Evolutionary conservation across 2,888 invertebrate genomes (phyloP).

Genomic region (Harpalus rubripes): DNA sequence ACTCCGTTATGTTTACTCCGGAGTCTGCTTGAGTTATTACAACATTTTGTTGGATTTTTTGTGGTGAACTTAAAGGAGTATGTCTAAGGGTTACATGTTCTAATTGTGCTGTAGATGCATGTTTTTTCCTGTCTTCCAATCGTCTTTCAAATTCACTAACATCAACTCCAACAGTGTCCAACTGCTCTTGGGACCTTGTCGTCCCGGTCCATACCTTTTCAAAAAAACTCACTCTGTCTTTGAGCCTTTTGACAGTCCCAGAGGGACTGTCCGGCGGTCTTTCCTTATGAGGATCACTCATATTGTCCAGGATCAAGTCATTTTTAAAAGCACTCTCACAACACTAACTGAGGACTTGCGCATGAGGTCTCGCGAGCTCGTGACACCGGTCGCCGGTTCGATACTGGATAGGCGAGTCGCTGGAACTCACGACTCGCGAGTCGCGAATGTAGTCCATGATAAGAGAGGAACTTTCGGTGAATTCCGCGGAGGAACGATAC

Average conservation of each 20-base stretch:
- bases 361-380: slow-evolving; percentile 8
- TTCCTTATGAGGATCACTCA: slow-evolving; percentile 72
- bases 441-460: slow-evolving; percentile 38
- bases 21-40: slow-evolving; percentile 1
- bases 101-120: slow-evolving; percentile 77
- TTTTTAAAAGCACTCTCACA: slow-evolving; percentile 22
- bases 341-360: slow-evolving; percentile 33
- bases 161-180: slow-evolving; percentile 72
- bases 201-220: slow-evolving; percentile 87
- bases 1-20: slow-evolving; percentile 81
- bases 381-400: slow-evolving; percentile 71
- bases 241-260: slow-evolving; percentile 80
- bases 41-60: slow-evolving; percentile 69
- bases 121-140: slow-evolving; percentile 71
- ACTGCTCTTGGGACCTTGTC: slow-evolving; percentile 73
- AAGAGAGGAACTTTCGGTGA: slow-evolving; percentile 19
- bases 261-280: slow-evolving; percentile 74
- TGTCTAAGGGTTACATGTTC: slow-evolving; percentile 82
- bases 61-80: slow-evolving; percentile 77
- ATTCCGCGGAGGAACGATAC: background rate
- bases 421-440: background rate
- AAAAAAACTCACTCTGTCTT: slow-evolving; percentile 88
- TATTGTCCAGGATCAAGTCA: slow-evolving; percentile 65
- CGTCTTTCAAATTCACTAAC: slow-evolving; percentile 73
- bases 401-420: slow-evolving; percentile 72